These are phyloP conservation scores for Ophioninae sp. DNA, from an alignment of 2,888 invertebrate species.

Conservation along the genomic window DNA sequence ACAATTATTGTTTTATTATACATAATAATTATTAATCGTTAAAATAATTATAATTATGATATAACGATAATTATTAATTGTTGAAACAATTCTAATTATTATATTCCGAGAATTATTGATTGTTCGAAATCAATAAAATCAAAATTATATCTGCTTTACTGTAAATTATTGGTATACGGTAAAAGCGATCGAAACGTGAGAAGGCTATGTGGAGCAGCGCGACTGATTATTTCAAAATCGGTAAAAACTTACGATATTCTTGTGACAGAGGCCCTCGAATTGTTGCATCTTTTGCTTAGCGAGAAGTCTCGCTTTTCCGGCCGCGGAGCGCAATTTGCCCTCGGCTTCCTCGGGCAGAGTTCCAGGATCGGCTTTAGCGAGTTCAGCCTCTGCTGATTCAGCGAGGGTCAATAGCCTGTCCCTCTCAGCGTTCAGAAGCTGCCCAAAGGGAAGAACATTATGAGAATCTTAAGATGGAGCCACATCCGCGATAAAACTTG, in stretches of 20 bases:
- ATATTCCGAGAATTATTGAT: no score
- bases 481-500: not conserved
- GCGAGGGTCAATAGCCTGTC: slow-evolving; percentile 86
- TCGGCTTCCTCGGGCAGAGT: slow-evolving; percentile 89
- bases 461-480: not conserved
- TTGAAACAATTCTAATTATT: no score
- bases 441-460: not conserved
- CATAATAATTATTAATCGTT: no score
- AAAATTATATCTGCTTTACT: no score
- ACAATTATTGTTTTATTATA: no score
- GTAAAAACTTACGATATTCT: slow-evolving; percentile 84
- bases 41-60: no score
- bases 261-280: slow-evolving; percentile 90
- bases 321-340: slow-evolving; percentile 92
- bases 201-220: no score
- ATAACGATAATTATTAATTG: no score
- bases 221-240: not conserved
- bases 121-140: no score
- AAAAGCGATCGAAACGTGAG: no score
- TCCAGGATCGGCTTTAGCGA: slow-evolving; percentile 81
- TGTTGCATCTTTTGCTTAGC: slow-evolving; percentile 97
- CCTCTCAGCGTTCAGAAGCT: slow-evolving; percentile 88
- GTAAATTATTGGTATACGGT: no score
- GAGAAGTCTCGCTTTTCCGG: slow-evolving; percentile 94
- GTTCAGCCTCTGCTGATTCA: slow-evolving; percentile 86